Evolutionary conservation across 2,797 vertebrate species (phyloP).

Genomic region (Staurois parvus): DNA sequence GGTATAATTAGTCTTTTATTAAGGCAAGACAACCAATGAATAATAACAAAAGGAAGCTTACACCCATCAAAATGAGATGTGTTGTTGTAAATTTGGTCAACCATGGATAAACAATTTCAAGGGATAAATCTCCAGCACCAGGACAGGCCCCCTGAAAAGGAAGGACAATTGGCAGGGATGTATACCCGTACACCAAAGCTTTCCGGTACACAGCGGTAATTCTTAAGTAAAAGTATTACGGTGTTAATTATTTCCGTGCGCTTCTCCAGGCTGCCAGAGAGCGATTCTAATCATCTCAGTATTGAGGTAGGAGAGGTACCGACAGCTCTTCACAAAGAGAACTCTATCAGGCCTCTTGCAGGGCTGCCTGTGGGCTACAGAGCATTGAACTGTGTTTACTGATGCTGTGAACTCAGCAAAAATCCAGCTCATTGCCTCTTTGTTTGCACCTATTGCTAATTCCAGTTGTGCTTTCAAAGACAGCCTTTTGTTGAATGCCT

Average conservation of each 20-base stretch:
- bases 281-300: constrained; percentile 20
- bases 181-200: no score
- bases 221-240: not conserved
- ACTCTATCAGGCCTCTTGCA: constrained; percentile 2
- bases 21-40: no score
- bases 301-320: constrained; percentile 18
- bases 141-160: no score
- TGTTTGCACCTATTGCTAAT: constrained; percentile 6
- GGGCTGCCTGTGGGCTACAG: constrained; percentile 13
- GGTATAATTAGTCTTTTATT: no score
- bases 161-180: no score
- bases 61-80: no score
- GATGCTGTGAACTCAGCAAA: constrained; percentile 20
- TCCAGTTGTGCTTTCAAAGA: not conserved
- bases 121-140: no score
- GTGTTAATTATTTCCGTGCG: not conserved
- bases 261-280: not conserved
- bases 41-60: no score
- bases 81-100: no score
- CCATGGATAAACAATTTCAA: no score
- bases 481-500: not conserved
- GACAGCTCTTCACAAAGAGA: constrained; percentile 15
- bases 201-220: no score
- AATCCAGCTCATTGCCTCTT: constrained; percentile 8
- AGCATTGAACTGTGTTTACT: not conserved